Percentiles rank a stretch among this genome's conserved stretches.
These are phyloP conservation scores for Tuberolachnus salignus DNA, from an alignment of 2,888 invertebrate genomes.

Conservation along the genomic window DNA sequence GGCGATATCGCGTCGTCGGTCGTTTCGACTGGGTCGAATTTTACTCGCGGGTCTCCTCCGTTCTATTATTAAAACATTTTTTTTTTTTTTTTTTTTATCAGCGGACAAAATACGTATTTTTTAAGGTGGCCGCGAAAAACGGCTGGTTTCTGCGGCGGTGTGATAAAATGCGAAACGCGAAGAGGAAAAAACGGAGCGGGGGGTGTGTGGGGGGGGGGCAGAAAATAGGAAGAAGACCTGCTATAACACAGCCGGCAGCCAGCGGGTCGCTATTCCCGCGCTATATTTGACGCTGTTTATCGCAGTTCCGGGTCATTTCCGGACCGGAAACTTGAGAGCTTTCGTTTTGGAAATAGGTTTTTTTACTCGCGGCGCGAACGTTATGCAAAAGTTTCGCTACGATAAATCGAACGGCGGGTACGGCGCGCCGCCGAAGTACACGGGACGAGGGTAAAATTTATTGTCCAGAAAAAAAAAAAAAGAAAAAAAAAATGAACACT, in stretches of 20 bases:
- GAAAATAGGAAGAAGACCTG: constrained; percentile 50
- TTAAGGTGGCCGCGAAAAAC: constrained; percentile 25
- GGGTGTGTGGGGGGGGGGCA: background rate
- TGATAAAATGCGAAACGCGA: background rate
- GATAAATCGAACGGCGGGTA: constrained; percentile 50
- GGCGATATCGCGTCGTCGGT: background rate
- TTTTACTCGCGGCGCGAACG: constrained; percentile 14
- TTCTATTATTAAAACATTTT: too few species aligned
- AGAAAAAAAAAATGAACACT: constrained; percentile 19
- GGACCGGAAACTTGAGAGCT: constrained; percentile 56
- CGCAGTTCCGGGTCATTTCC: constrained; percentile 56
- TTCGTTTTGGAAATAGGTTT: constrained; percentile 42
- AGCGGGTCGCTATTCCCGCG: constrained; percentile 9
- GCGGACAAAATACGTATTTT: constrained; percentile 14
- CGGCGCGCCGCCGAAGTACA: constrained; percentile 3
- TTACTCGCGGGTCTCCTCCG: background rate
- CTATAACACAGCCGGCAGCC: too few species aligned
- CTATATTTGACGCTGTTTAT: constrained; percentile 53
- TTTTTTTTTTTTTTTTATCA: constrained; percentile 18
- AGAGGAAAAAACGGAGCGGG: too few species aligned
- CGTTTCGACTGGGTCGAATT: constrained; percentile 40
- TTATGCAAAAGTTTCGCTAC: constrained; percentile 51
- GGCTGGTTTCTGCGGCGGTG: background rate
- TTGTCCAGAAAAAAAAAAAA: constrained; percentile 51
- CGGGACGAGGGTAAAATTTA: constrained; percentile 48